Percentiles rank a stretch among this genome's conserved stretches.
Evolutionary conservation across 2,797 vertebrate species (phyloP).

Genomic region (Sylvilagus floridanus): DNA sequence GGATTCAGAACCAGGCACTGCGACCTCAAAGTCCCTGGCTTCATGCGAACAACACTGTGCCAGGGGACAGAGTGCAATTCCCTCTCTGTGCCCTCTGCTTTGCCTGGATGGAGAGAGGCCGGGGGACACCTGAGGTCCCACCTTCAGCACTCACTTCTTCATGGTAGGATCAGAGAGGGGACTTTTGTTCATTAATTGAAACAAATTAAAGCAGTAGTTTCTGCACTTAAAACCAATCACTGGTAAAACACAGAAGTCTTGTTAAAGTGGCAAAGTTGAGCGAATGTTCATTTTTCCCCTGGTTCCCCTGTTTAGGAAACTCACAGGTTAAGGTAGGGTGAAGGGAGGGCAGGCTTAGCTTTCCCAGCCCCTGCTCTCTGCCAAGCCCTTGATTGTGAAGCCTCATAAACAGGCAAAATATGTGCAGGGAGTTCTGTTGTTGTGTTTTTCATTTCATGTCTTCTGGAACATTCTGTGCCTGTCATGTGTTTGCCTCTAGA

Average conservation of each 20-base stretch:
- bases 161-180: background rate
- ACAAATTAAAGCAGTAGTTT: background rate
- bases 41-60: accelerated
- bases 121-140: accelerated
- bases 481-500: background rate
- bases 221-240: background rate
- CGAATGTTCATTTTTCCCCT: background rate
- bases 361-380: background rate
- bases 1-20: background rate
- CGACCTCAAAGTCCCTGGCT: background rate
- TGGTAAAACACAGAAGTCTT: background rate
- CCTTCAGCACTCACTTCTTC: background rate
- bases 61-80: no score
- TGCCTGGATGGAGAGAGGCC: background rate
- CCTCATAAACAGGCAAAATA: background rate
- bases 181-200: background rate
- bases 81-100: background rate
- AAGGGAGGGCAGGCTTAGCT: background rate
- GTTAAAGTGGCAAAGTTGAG: background rate
- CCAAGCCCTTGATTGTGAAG: background rate
- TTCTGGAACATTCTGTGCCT: constrained; percentile 62
- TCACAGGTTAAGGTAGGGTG: constrained; percentile 7
- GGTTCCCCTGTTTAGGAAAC: background rate
- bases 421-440: background rate
- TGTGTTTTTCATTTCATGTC: background rate